Conservation (phyloP, 2,888 invertebrate genomes). For the Himalopsyche anomala region DNA sequence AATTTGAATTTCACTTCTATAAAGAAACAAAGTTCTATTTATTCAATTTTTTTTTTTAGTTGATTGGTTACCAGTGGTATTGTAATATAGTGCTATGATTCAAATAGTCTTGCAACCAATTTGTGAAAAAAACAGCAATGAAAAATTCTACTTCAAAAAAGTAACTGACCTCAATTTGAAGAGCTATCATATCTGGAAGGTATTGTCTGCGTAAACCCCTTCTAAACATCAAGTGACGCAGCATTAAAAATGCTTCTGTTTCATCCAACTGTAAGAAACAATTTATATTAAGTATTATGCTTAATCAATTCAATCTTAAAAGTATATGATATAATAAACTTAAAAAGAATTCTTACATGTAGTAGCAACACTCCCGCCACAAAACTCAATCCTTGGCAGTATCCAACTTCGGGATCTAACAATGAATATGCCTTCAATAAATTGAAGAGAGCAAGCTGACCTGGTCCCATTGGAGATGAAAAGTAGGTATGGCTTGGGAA, state of each 20-base stretch:
- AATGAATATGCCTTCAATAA: conserved; percentile 96
- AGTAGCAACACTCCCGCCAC: conserved; percentile 94
- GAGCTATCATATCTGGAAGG: conserved; percentile 94
- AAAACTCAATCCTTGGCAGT: conserved; percentile 97
- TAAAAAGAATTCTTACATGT: conserved; percentile 83
- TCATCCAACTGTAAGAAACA: conserved; percentile 88
- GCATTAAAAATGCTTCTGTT: conserved; percentile 89
- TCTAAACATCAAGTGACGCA: conserved; percentile 94
- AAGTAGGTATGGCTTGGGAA: conserved; percentile 97
- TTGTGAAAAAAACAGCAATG: too few relatives aligned
- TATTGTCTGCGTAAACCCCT: conserved; percentile 93
- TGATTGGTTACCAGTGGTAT: too few relatives aligned
- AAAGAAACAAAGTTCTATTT: too few relatives aligned
- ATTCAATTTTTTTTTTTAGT: too few relatives aligned
- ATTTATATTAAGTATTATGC: neutral
- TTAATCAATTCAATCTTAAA: neutral
- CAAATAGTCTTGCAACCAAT: too few relatives aligned
- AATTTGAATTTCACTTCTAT: too few relatives aligned
- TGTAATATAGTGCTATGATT: too few relatives aligned
- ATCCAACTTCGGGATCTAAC: conserved; percentile 95
- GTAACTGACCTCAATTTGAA: conserved; percentile 83
- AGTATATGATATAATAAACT: too few relatives aligned
- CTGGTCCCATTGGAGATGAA: conserved; percentile 92
- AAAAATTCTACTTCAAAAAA: neutral
- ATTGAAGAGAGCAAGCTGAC: conserved; percentile 95